Base-by-base conservation (phyloP, 2,797 vertebrate genomes). In the Siniperca undulata region DNA sequence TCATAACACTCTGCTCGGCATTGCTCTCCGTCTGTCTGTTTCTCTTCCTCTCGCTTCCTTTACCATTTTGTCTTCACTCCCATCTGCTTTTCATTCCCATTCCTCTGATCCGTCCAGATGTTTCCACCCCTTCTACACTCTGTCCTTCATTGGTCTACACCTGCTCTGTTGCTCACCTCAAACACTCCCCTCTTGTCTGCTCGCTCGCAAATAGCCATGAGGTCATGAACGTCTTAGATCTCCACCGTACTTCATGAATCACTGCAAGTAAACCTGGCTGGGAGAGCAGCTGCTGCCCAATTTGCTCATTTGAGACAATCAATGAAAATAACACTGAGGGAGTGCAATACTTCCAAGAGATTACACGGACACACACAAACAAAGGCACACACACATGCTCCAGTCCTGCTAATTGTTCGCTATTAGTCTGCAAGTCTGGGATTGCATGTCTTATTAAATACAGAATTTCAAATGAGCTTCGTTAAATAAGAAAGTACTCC, bases 401-500 rank as follows among this genome's bases (percentile, higher is more conserved):
- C 86, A 77, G 86, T 91, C 85, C 82, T 86, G 86, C 91, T 95
- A 96, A 96, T 96, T 95, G 94, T 93, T 94, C 92, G 94, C 94
- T 92, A 96, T 96, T 96, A 96, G 92, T 95, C 94, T 94, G 89
- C 90, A 89, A 94, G 94, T 92, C 93, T 92, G 91, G 92, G 95
- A 96, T 96, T 95, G 94, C 94, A 94, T 92, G 95, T 96, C 95
- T 95, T 96, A 96, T 96, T 96, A 96, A 96, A 95, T 95, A 95
- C 92, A 95, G 95, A 95, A 96, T 96, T 95, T 90, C 90, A 95
- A 96, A 96, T 96, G 95, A 96, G 95, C 91, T 93, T 93, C 82
- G 91, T 96, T 95, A 95, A 96, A 96, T 94, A 94, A 95, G 94
- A 95, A 95, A 95, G 95, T 94, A 94, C 94, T 95, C 93, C 88